These are phyloP conservation scores for Mya arenaria DNA, from an alignment of 1,140 invertebrate genomes.

Conservation along the genomic window DNA sequence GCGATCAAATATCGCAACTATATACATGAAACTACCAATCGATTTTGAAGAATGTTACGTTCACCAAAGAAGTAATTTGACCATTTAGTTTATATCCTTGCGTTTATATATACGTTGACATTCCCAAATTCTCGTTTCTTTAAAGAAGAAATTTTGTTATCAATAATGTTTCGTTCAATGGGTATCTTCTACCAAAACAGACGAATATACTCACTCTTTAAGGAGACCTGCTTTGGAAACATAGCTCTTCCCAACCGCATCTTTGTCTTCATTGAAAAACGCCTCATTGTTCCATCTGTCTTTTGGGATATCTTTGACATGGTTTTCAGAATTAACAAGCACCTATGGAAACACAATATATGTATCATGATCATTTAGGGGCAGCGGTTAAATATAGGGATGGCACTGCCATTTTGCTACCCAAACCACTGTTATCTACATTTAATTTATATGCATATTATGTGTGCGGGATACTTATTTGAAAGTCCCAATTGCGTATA, in stretches of 20 bases:
- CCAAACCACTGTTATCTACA: no score
- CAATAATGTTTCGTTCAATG: not conserved
- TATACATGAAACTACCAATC: no score
- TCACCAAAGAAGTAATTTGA: not conserved
- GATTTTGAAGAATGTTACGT: no score
- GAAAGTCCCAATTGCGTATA: no score
- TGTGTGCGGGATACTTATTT: no score
- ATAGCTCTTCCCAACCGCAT: slow-evolving; percentile 64
- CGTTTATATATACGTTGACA: not conserved
- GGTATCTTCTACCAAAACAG: not conserved
- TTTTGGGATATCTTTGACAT: slow-evolving; percentile 67
- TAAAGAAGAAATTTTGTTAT: not conserved
- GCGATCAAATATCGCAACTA: no score
- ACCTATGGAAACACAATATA: slow-evolving; percentile 47
- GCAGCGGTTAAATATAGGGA: not conserved
- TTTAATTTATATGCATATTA: no score
- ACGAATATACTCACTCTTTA: slow-evolving; percentile 56
- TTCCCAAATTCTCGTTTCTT: not conserved
- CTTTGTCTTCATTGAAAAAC: slow-evolving; percentile 63
- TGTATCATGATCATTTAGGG: no score
- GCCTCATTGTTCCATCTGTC: slow-evolving; percentile 70
- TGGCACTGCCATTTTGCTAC: no score
- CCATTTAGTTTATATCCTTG: not conserved
- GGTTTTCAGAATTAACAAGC: slow-evolving; percentile 71
- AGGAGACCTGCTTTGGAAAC: slow-evolving; percentile 69